These are phyloP conservation scores for Axinella damicornis DNA, from an alignment of 37 sponge, comb jelly and placozoan genomes.

Conservation along the genomic window DNA sequence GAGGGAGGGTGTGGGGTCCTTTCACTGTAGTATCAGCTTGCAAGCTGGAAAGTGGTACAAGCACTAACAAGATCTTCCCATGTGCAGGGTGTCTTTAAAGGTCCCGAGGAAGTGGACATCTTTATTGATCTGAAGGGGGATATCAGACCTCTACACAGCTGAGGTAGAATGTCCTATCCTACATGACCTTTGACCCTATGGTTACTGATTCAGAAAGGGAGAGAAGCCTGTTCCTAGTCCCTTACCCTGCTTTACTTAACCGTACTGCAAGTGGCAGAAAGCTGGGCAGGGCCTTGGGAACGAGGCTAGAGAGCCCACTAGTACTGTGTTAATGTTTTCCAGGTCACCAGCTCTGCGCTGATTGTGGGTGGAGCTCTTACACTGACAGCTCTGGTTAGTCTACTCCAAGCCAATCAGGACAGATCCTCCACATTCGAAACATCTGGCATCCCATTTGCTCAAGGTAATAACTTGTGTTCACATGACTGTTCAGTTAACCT, in stretches of 20 bases:
- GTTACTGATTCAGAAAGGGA: no score
- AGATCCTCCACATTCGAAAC: slow-evolving; percentile 43
- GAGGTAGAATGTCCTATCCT: neutral
- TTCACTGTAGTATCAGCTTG: no score
- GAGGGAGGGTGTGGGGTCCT: no score
- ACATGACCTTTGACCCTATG: no score
- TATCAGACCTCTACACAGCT: neutral
- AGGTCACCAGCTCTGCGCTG: slow-evolving; percentile 45
- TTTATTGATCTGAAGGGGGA: slow-evolving; percentile 54
- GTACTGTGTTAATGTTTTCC: neutral
- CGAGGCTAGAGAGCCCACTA: neutral
- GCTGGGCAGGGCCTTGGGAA: no score
- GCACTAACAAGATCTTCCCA: neutral
- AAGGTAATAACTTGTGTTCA: no score
- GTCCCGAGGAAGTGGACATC: slow-evolving; percentile 14
- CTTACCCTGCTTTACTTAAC: no score
- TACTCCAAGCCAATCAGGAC: slow-evolving; percentile 54
- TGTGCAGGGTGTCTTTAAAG: slow-evolving; percentile 61
- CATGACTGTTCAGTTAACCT: neutral
- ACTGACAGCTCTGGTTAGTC: slow-evolving; percentile 41
- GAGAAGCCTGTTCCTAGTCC: no score
- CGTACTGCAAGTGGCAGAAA: no score
- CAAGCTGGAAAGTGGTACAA: no score
- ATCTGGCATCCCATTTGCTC: slow-evolving; percentile 49
- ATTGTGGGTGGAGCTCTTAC: slow-evolving; percentile 69